phyloP scores from a whole-genome alignment of 1,140 invertebrate genomes.

The Polyergus mexicanus region DNA sequence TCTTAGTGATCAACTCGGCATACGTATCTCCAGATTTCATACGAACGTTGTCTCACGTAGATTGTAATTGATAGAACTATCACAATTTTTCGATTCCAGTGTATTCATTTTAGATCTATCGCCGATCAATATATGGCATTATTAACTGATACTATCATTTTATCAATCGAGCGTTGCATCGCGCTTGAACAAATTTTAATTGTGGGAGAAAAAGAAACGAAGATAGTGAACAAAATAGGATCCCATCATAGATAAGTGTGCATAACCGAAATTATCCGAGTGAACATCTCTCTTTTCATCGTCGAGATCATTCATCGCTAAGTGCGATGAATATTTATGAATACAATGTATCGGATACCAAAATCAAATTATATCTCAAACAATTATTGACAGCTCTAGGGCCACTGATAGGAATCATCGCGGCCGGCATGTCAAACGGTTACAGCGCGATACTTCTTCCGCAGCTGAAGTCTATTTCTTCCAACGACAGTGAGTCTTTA shows the following conservation, averaged over 20 bases:
- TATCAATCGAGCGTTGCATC: background rate
- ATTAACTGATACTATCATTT: background rate
- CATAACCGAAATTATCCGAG: background rate
- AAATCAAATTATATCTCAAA: constrained; percentile 57
- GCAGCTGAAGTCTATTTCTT: constrained; percentile 85
- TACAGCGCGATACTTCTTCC: constrained; percentile 89
- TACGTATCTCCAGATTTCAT: background rate
- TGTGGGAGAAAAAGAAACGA: background rate
- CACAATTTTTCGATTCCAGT: background rate
- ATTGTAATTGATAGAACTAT: background rate
- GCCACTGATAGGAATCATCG: constrained; percentile 87
- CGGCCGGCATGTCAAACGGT: constrained; percentile 88
- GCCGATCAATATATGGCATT: background rate
- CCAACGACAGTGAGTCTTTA: constrained; percentile 13
- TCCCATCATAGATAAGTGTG: background rate
- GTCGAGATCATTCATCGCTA: background rate
- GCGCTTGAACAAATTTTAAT: background rate
- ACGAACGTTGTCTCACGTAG: background rate
- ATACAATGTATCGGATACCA: background rate
- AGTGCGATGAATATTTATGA: constrained; percentile 12
- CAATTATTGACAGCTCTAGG: constrained; percentile 87
- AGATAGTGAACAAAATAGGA: background rate
- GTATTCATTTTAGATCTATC: background rate
- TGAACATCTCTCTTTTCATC: background rate
- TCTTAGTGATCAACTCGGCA: background rate